Base-by-base conservation (phyloP, 2,797 vertebrate genomes). In the Anguilla marmorata region DNA sequence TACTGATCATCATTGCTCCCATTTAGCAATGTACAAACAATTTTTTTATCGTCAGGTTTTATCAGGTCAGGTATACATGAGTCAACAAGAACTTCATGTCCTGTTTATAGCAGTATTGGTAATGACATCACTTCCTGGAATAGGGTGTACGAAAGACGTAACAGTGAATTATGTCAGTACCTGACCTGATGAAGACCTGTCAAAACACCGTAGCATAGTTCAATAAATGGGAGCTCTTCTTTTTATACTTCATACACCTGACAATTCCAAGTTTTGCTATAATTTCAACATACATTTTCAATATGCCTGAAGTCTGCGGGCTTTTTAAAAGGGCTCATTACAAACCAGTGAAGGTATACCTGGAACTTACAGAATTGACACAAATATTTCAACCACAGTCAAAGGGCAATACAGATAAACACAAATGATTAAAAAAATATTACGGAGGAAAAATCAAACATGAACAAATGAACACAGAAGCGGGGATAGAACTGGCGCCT, bases 401-500 rank as follows among this genome's bases (percentile, higher is more conserved):
- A 50, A 24, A 83, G 24, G 45, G 21, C 5, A 50, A 52, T 79
- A 33, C 12, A 16, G n/a, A 84, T 52, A 52, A 24, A 54, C 50
- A 84, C 30, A 33, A 80, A 58, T 54, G 48, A 82, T 30, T 2
- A 0, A 19, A 66, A 84, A 84, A 19, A 84, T n/a, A 60, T 41
- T 21, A 87, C 6, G 37, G 74, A 56, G 24, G n/a, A 33, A 69
- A 52, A 2, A 24, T 41, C n/a, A 21, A 33, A 45, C 24, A 30
- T 84, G 12, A 74, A 74, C 30, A n/a, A 50, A 63, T 84, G 79
- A 41, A 69, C 27, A 27, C 79, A 50, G 14, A 66, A 7, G 82
- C 79, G 8, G 1, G n/a, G 76, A 63, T 0, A 60, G 63, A 3
- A 80, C n/a, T 45, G 92, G 86, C 92, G 92, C 87, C 92, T 30